Evolutionary conservation across 1,140 invertebrate genomes (phyloP).

Genomic region (Solen grandis): DNA sequence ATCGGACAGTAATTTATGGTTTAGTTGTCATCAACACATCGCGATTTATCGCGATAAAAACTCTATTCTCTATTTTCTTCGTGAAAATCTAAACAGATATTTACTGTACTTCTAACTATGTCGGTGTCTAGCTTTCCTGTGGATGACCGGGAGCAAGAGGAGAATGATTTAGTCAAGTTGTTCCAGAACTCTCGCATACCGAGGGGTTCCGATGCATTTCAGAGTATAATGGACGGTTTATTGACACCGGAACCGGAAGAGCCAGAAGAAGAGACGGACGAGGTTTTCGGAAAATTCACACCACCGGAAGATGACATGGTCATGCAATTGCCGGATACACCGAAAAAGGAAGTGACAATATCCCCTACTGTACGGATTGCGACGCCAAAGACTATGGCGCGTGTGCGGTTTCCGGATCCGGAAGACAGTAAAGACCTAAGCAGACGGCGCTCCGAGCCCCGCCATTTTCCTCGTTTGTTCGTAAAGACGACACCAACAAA

Average conservation of each 20-base stretch:
- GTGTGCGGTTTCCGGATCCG: constrained; percentile 47
- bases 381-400: constrained; percentile 21
- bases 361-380: not conserved
- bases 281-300: constrained; percentile 16
- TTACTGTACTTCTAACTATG: not conserved
- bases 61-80: no score
- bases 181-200: constrained; percentile 51
- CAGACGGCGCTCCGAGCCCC: not conserved
- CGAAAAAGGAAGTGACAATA: not conserved
- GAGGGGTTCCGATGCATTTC: constrained; percentile 35
- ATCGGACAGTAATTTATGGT: no score
- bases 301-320: not conserved
- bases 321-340: not conserved
- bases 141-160: constrained; percentile 15
- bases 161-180: constrained; percentile 42
- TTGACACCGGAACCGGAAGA: constrained; percentile 6
- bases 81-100: no score
- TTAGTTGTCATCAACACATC: no score
- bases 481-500: constrained; percentile 53
- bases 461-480: constrained; percentile 29
- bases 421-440: not conserved
- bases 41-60: no score
- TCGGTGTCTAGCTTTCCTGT: not conserved
- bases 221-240: constrained; percentile 39
- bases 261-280: not conserved